Evolutionary conservation across 2,797 vertebrate species (phyloP), one percentile per base, ranked within the genome.

Genomic region (Loriculus beryllinus): DNA sequence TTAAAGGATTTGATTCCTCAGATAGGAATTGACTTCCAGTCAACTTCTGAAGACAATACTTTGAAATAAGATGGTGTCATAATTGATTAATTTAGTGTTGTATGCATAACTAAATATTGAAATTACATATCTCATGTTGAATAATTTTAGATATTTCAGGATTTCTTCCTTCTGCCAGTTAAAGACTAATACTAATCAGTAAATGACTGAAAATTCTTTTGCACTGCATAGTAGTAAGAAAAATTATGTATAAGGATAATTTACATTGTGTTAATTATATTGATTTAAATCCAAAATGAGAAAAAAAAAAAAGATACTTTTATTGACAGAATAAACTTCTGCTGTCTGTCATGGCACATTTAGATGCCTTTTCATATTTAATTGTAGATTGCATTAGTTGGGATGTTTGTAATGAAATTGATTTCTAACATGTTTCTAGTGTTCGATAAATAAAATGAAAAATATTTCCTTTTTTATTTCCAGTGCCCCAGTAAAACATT

Each of bases 401-500:
- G 6, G 23, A 42, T 75, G 29, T 56, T 60, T 69, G 40, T 59
- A 21, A 49, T 13, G 4, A 64, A 81, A 81, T 48, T 12, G 14
- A 43, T 84, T 92, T 64, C 21, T 48, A 47, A 51, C 52, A 29
- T 28, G 14, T 65, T 72, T 33, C 7, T 40, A 54, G 20, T 75
- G 37, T 47, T 85, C 3, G 10, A 69, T 75, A 84, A 87, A 86
- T 76, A 70, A 92, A 68, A 63, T 47, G 47, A 72, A 89, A 85
- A 25, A n/a, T 18, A 25, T 39, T 52, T 54, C 52, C 2, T 9
- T 52, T 83, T 57, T 87, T 81, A 25, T 92, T 88, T 82, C 70
- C 87, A 99, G 99, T 99, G 99, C 93, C 99, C 99, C 7, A 99
- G 99, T 97, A 99, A 99, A 97, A 99, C 99, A 3, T 99, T 99